Evolutionary conservation across 2,888 invertebrate genomes (phyloP).

Genomic region (Phengaris arion): DNA sequence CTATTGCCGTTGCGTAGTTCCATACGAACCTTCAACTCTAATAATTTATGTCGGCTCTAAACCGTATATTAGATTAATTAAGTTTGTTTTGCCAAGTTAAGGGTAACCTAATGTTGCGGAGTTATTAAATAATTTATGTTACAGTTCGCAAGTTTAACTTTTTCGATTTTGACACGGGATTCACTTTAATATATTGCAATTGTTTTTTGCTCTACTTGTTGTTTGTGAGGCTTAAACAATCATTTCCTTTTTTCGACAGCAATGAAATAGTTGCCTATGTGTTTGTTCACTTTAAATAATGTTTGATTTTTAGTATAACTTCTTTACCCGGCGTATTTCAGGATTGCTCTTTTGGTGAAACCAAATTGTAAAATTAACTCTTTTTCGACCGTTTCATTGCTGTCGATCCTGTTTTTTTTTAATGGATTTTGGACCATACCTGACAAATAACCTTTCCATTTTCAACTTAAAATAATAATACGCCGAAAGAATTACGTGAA

Average conservation of each 20-base stretch:
- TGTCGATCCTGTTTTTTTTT: too few relatives aligned
- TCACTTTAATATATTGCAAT: not conserved
- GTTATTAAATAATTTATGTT: conserved; percentile 28
- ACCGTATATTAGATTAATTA: conserved; percentile 25
- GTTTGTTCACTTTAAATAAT: too few relatives aligned
- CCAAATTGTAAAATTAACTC: too few relatives aligned
- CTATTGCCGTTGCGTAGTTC: conserved; percentile 40
- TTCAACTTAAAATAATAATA: too few relatives aligned
- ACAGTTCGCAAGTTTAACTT: not conserved
- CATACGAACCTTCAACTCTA: conserved; percentile 34
- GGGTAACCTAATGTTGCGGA: conserved; percentile 29
- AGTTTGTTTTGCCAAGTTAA: conserved; percentile 25
- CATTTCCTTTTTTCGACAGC: not conserved
- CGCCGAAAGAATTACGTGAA: too few relatives aligned
- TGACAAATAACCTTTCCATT: too few relatives aligned
- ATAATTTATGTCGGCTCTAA: conserved; percentile 29
- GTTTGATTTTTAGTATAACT: too few relatives aligned
- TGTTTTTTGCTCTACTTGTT: not conserved
- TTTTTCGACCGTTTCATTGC: too few relatives aligned
- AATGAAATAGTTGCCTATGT: too few relatives aligned
- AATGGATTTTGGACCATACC: too few relatives aligned
- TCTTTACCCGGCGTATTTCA: too few relatives aligned
- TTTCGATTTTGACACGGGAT: conserved; percentile 16
- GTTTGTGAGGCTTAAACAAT: not conserved
- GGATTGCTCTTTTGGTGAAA: too few relatives aligned